Base-by-base conservation (phyloP, 1,140 invertebrate genomes). In the Chelonus insularis region DNA sequence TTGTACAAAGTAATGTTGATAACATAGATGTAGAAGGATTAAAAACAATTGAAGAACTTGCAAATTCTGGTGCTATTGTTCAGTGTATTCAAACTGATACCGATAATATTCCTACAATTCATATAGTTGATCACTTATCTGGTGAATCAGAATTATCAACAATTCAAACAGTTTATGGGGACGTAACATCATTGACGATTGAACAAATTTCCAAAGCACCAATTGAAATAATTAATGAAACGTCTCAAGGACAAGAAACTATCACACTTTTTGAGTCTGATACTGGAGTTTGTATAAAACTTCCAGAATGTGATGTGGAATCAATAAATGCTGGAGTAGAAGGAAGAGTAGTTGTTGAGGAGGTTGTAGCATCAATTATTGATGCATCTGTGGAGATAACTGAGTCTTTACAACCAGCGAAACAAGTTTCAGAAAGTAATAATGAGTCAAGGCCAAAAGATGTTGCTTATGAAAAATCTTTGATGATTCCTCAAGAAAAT, bases 51-150 rank as follows among this genome's bases (percentile, higher is more conserved):
- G 59, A 61, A 55, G 59, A 61, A 36, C 41, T 61, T 4, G 61
- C 70, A 0, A 65, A 61, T 4, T 62, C 72, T 39, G 71, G 72
- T 1, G 70, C 71, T 6, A 74, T 75, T 32, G 73, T 77, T 41
- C 70, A 71, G 1, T 75, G 74, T 48, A 73, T 77, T 48, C 72
- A 5, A 69, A 65, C 68, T n/a, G 70, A 72, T 20, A 64, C 64
- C 8, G 75, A 72, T 23, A 68, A 81, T 12, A 74, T 80, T 32
- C 79, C 79, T 1, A 81, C 78, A 0, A 78, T 81, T 66, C 79
- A 81, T 11, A 79, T 81, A 57, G 76, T 81, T 8, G 78, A 81
- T 37, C 79, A 77, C 60, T 55, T 80, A 7, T 63, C 66, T 25
- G 57, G 65, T 45, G 71, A 68, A 8, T 55, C 61, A 4, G 64